These are phyloP conservation scores for Mylabris sibirica DNA, from an alignment of 2,888 invertebrate genomes.

Conservation along the genomic window DNA sequence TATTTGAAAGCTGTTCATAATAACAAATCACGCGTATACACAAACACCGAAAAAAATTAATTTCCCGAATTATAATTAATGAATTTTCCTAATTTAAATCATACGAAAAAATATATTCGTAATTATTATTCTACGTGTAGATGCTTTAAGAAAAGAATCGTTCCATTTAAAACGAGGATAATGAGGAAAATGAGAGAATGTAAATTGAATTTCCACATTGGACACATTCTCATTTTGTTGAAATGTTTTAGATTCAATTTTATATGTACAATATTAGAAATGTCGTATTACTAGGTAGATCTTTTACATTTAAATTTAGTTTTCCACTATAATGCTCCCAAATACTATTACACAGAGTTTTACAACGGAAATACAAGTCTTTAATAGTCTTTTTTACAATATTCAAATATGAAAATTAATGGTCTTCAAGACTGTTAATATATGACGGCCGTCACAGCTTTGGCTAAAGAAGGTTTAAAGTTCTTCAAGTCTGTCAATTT, in stretches of 20 bases:
- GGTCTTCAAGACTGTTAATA: too few relatives aligned
- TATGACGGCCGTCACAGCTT: too few relatives aligned
- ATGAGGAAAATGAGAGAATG: not conserved
- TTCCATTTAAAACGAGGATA: not conserved
- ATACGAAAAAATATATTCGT: not conserved
- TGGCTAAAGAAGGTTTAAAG: too few relatives aligned
- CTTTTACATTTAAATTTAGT: not conserved
- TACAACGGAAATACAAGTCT: too few relatives aligned
- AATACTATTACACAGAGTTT: not conserved
- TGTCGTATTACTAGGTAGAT: not conserved
- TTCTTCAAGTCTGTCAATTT: too few relatives aligned
- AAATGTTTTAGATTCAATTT: constrained; percentile 4
- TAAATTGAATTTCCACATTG: constrained; percentile 1
- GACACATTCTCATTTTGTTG: constrained; percentile 4
- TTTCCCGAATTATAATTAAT: not conserved
- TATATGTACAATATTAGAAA: not conserved
- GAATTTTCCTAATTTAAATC: not conserved
- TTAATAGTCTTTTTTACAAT: too few relatives aligned
- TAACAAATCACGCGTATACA: not conserved
- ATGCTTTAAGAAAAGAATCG: not conserved
- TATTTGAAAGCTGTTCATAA: not conserved
- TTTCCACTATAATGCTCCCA: not conserved
- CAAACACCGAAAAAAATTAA: not conserved
- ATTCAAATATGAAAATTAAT: too few relatives aligned
- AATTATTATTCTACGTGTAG: not conserved